Conservation (phyloP, 2,113 vertebrate genomes). For the Egretta garzetta region DNA sequence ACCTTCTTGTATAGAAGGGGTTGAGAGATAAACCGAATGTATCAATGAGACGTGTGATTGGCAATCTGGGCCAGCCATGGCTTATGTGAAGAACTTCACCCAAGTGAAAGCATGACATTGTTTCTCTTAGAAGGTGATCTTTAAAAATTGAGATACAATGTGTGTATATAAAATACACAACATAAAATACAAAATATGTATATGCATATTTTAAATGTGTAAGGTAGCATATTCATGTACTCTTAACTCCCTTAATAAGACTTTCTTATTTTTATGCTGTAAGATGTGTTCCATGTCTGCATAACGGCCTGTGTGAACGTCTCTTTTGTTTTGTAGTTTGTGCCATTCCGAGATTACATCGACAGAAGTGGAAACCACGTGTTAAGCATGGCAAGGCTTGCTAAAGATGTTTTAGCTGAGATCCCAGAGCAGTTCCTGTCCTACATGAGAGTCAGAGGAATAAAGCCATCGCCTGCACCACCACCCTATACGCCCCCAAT, state of each 20-base stretch:
- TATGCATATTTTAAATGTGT: neutral
- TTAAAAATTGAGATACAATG: neutral
- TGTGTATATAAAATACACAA: neutral
- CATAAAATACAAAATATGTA: accelerated
- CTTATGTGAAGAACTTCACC: neutral
- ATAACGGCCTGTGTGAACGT: neutral
- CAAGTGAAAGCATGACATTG: neutral
- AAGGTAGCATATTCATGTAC: neutral
- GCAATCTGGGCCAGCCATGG: neutral
- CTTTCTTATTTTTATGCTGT: neutral
- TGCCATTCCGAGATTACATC: conserved; percentile 96
- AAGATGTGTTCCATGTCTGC: neutral
- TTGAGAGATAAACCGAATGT: neutral
- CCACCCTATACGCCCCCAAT: conserved; percentile 91
- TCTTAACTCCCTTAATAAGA: neutral
- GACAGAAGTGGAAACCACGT: conserved; percentile 95
- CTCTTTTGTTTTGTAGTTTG: conserved; percentile 81
- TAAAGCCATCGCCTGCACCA: conserved; percentile 93
- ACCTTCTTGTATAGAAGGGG: neutral
- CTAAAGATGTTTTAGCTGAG: conserved; percentile 96
- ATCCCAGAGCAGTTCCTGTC: conserved; percentile 97
- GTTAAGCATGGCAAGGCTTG: conserved; percentile 94
- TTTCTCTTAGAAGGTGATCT: neutral
- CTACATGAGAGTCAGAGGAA: conserved; percentile 95
- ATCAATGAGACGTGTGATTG: neutral